phyloP scores from a whole-genome alignment of 2,797 vertebrate species.

The Orestias chungarensis region DNA sequence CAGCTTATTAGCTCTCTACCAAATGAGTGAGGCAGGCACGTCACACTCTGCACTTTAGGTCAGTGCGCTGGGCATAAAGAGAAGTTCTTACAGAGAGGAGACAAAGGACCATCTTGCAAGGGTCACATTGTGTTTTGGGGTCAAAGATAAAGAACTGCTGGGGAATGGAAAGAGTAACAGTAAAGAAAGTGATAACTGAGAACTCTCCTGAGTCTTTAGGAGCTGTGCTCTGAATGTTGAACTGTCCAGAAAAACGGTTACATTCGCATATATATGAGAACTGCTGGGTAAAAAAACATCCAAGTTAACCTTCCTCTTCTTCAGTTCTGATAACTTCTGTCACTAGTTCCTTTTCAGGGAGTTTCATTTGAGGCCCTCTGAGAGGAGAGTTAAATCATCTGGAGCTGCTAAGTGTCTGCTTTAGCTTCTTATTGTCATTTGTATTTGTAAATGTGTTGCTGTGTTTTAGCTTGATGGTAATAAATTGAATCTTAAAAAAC shows the following conservation, averaged over 20 bases:
- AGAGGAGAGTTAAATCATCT: neutral
- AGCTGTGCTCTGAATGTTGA: neutral
- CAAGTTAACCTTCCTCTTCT: neutral
- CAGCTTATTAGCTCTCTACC: constrained; percentile 57
- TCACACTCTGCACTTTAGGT: constrained; percentile 41
- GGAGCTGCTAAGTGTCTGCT: neutral
- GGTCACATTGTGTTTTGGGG: constrained; percentile 3
- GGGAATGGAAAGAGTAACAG: neutral
- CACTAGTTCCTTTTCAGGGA: neutral
- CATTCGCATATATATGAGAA: neutral
- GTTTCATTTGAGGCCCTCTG: neutral
- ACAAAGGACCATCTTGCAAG: constrained; percentile 7
- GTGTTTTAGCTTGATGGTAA: neutral
- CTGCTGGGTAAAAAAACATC: neutral
- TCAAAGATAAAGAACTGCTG: neutral
- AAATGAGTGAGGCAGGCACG: constrained; percentile 36
- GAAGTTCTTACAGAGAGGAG: constrained; percentile 35
- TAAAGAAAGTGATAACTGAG: neutral
- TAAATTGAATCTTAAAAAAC: too few relatives aligned
- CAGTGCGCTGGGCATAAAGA: constrained; percentile 13
- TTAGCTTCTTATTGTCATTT: neutral
- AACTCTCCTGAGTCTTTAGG: neutral
- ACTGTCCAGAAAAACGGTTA: neutral
- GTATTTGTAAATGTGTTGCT: neutral
- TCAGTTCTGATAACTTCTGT: neutral